Conservation (phyloP, 2,888 invertebrate genomes). For the Cataglyphis cursor region DNA sequence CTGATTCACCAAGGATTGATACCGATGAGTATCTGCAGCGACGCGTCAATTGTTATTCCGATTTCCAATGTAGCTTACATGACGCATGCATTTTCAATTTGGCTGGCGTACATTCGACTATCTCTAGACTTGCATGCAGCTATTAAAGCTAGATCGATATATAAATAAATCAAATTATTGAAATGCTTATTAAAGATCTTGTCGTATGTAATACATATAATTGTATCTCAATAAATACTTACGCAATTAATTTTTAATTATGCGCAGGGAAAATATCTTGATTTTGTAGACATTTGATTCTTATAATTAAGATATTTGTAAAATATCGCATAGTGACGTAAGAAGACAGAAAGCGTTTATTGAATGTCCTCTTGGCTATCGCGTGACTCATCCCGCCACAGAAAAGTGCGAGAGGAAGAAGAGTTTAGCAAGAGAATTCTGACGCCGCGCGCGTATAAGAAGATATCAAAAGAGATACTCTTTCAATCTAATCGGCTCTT, state of each 20-base stretch:
- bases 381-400: constrained; percentile 22
- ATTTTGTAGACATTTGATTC: not conserved
- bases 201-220: not conserved
- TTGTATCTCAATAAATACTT: not conserved
- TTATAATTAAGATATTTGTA: constrained; percentile 10
- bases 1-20: constrained; percentile 58
- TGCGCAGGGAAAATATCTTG: not conserved
- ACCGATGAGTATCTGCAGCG: constrained; percentile 43
- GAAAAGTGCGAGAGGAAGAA: constrained; percentile 25
- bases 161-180: constrained; percentile 10
- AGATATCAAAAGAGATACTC: constrained; percentile 82
- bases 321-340: constrained; percentile 12
- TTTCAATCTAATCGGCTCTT: constrained; percentile 84
- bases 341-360: constrained; percentile 25
- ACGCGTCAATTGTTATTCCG: constrained; percentile 42
- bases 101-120: not conserved
- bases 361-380: constrained; percentile 13
- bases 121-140: not conserved
- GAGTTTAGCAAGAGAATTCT: constrained; percentile 34
- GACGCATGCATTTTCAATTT: constrained; percentile 64
- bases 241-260: not conserved
- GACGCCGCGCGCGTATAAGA: constrained; percentile 74
- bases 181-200: not conserved
- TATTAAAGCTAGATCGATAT: constrained; percentile 13
- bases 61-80: constrained; percentile 48